phyloP scores from a whole-genome alignment of 2,113 vertebrate species.

The Datnioides undecimradiatus region DNA sequence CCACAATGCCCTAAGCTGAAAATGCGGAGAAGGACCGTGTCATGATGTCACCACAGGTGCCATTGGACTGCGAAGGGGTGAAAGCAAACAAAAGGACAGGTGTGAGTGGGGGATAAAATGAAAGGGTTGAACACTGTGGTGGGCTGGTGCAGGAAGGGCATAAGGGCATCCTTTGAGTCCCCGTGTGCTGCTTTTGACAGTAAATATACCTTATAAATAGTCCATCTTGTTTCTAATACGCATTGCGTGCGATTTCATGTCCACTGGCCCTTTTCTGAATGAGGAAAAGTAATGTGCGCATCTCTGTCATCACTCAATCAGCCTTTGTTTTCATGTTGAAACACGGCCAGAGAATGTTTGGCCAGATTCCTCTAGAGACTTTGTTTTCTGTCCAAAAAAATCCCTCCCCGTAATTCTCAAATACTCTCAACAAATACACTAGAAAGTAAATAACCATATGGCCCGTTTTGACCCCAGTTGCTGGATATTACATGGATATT shows the following conservation, averaged over 20 bases:
- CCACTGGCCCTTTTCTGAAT: not conserved
- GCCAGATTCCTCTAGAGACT: constrained; percentile 20
- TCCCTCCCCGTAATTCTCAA: constrained; percentile 15
- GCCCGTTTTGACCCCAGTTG: constrained; percentile 26
- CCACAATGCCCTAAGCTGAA: constrained; percentile 53
- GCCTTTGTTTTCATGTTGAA: constrained; percentile 52
- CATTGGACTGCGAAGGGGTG: constrained; percentile 15
- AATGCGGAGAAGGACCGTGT: constrained; percentile 46
- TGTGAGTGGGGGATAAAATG: constrained; percentile 42
- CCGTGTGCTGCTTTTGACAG: not conserved
- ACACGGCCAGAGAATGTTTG: constrained; percentile 46
- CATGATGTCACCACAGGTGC: constrained; percentile 76
- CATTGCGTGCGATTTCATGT: not conserved
- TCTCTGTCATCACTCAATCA: constrained; percentile 17
- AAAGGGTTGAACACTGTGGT: constrained; percentile 9
- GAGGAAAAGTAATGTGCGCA: not conserved
- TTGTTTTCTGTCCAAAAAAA: constrained; percentile 29
- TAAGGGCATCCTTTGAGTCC: constrained; percentile 27
- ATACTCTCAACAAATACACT: constrained; percentile 24
- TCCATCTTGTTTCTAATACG: not conserved
- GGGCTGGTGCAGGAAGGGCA: constrained; percentile 21
- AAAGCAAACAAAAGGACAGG: constrained; percentile 71
- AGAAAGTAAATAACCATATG: constrained; percentile 22
- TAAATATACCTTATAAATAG: not conserved
- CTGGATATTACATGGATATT: constrained; percentile 7